phyloP scores from a whole-genome alignment of 2,888 invertebrate species.

The Cecidostiba fungosa region DNA sequence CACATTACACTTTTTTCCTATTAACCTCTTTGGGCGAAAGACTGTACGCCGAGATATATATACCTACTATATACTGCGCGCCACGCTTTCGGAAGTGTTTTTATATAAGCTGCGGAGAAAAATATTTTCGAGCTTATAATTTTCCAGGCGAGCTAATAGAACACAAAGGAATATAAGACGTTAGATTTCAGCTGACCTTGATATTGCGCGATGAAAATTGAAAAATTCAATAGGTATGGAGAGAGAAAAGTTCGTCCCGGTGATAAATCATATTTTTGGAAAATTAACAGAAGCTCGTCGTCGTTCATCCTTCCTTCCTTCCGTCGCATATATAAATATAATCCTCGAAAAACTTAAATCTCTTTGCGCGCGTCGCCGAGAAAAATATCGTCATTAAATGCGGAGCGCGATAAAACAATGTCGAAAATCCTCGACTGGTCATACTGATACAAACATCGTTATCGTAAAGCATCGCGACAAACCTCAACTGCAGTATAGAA shows the following conservation, averaged over 20 bases:
- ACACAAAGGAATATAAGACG: background rate
- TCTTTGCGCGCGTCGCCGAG: background rate
- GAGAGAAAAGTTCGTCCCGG: too few relatives aligned
- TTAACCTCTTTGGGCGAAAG: constrained; percentile 37
- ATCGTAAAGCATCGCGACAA: constrained; percentile 49
- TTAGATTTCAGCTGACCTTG: too few relatives aligned
- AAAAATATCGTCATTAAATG: background rate
- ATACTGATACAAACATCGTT: constrained; percentile 42
- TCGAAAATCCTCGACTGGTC: background rate
- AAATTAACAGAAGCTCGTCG: background rate
- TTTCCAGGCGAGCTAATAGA: background rate
- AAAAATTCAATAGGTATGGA: too few relatives aligned
- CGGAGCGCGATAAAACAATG: constrained; percentile 39
- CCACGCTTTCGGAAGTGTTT: background rate
- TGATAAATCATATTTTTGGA: background rate
- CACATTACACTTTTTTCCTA: constrained; percentile 46
- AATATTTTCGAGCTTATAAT: background rate
- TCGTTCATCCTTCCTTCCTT: background rate
- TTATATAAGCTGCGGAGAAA: background rate
- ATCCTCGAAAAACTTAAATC: background rate
- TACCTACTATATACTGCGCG: too few relatives aligned
- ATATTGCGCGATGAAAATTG: too few relatives aligned
- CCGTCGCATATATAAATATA: background rate
- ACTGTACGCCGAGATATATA: background rate
- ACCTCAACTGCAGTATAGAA: background rate